Conservation (phyloP, 2,888 invertebrate genomes). For the Eupithecia subumbrata region DNA sequence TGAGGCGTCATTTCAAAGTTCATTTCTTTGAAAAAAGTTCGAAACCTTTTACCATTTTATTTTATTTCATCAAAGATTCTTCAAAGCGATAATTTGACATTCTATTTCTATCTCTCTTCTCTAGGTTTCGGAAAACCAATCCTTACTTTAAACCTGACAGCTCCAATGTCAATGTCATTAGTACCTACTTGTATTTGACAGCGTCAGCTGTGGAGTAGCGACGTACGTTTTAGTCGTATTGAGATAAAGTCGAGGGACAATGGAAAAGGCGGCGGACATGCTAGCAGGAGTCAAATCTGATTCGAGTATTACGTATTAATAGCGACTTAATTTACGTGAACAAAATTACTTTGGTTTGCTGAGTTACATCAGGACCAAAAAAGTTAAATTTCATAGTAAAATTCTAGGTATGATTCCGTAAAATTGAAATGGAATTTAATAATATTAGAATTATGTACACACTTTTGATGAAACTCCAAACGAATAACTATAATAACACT, state of each 20-base stretch:
- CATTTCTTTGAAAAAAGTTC: not conserved
- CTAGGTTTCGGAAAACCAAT: not conserved
- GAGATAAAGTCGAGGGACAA: constrained; percentile 54
- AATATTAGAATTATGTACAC: too few species aligned
- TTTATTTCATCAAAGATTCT: not conserved
- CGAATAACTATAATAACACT: too few species aligned
- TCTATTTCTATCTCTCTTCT: too few species aligned
- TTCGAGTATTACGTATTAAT: constrained; percentile 22
- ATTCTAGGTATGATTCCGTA: too few species aligned
- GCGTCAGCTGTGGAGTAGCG: constrained; percentile 43
- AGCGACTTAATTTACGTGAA: not conserved
- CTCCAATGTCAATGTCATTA: constrained; percentile 18
- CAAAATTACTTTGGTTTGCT: not conserved
- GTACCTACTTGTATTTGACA: constrained; percentile 22
- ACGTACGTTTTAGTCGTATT: constrained; percentile 33
- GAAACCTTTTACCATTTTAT: not conserved
- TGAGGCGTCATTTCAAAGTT: constrained; percentile 30
- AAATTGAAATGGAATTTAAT: too few species aligned
- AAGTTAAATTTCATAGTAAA: too few species aligned
- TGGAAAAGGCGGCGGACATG: constrained; percentile 75
- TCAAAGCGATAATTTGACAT: not conserved
- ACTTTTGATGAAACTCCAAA: too few species aligned
- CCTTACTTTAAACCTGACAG: not conserved
- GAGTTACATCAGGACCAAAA: not conserved
- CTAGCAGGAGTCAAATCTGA: constrained; percentile 49